These are phyloP conservation scores for Timema podura DNA, from an alignment of 2,888 invertebrate species.

Conservation along the genomic window DNA sequence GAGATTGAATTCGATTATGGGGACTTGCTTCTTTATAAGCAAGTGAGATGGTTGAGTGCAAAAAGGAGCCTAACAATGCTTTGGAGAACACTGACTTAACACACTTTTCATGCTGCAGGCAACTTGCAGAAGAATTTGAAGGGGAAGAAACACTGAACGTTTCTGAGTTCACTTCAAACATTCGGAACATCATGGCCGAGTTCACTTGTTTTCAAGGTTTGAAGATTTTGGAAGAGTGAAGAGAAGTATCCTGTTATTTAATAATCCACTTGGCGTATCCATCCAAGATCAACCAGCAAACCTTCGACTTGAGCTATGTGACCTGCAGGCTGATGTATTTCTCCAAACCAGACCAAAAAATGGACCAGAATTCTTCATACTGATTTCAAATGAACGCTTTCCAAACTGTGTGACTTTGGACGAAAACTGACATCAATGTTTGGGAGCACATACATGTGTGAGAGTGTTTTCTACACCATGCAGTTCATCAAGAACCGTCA, in stretches of 20 bases:
- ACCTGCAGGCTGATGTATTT: conserved; percentile 12
- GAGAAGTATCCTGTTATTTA: conserved; percentile 1
- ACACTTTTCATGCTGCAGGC: background rate
- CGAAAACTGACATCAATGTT: conserved; percentile 27
- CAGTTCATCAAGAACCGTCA: conserved; percentile 25
- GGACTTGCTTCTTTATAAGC: background rate
- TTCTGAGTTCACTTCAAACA: background rate
- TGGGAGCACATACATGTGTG: conserved; percentile 28
- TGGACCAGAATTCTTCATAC: conserved; percentile 24
- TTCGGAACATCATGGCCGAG: conserved; percentile 1
- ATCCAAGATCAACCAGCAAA: conserved; percentile 1
- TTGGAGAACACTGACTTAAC: background rate
- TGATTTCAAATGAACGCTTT: conserved; percentile 22
- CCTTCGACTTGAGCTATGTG: conserved; percentile 11
- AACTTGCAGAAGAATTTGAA: background rate
- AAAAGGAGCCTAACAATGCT: background rate
- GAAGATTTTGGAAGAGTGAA: background rate
- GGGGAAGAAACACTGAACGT: background rate
- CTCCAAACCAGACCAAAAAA: conserved; percentile 21
- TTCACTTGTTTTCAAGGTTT: background rate
- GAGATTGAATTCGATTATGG: background rate
- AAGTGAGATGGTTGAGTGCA: background rate
- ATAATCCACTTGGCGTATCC: background rate
- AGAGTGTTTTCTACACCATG: conserved; percentile 25
- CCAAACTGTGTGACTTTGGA: conserved; percentile 20